A percentile compares a stretch with the other conserved stretches of the same genome.
Conservation (phyloP, 2,888 invertebrate genomes). For the Cryptocephalus primarius region DNA sequence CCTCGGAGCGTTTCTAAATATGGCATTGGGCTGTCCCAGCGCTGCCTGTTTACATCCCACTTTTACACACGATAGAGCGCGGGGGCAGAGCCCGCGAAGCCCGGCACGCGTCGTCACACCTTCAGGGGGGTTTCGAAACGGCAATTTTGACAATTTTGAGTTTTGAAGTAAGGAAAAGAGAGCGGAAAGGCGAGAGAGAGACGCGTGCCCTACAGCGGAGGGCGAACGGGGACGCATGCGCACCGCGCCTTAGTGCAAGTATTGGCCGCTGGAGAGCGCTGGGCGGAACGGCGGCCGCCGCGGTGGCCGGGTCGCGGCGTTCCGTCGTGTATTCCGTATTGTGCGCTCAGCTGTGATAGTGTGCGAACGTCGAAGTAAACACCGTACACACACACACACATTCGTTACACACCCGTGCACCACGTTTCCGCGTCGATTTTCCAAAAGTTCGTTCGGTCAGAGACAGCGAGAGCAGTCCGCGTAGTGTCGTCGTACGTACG, state of each 20-base stretch:
- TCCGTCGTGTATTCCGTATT: constrained; percentile 21
- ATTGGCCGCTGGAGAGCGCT: constrained; percentile 32
- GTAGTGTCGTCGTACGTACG: neutral
- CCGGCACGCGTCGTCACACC: too few species aligned
- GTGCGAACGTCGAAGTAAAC: constrained; percentile 16
- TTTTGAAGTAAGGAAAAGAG: too few species aligned
- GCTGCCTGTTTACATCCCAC: constrained; percentile 38
- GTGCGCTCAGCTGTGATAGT: constrained; percentile 35
- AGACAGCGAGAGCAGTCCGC: neutral
- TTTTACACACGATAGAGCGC: constrained; percentile 13
- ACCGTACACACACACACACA: constrained; percentile 10
- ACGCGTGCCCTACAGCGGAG: neutral
- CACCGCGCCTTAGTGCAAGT: constrained; percentile 24
- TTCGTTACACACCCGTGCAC: neutral
- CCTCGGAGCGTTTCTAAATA: constrained; percentile 71
- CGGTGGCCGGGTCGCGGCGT: neutral
- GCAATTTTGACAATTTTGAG: neutral
- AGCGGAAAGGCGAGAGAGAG: too few species aligned
- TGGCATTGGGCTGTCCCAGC: constrained; percentile 61
- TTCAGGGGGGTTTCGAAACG: too few species aligned
- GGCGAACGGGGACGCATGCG: constrained; percentile 18
- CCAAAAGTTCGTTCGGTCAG: neutral
- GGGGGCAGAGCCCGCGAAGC: too few species aligned
- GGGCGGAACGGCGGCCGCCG: constrained; percentile 19
- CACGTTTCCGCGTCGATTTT: neutral